phyloP scores from a whole-genome alignment of 2,113 vertebrate species.

The Corythaeola cristata region DNA sequence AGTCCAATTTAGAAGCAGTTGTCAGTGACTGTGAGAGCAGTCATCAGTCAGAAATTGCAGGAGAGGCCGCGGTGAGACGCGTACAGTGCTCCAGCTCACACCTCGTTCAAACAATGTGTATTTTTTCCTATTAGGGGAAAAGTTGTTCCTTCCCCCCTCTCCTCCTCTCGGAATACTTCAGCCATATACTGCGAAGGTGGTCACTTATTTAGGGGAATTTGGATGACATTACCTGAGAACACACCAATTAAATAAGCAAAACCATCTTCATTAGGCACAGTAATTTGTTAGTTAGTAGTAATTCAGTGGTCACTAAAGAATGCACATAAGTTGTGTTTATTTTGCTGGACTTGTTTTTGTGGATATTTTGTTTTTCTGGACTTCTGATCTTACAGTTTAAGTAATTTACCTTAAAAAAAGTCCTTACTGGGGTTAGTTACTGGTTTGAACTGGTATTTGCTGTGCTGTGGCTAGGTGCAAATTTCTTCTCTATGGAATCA shows the following conservation, averaged over 20 bases:
- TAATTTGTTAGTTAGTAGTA: background rate
- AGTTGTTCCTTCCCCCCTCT: background rate
- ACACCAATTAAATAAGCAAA: background rate
- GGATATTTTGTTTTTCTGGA: background rate
- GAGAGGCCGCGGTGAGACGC: accelerated
- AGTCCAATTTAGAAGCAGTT: background rate
- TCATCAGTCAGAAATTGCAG: background rate
- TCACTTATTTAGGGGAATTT: background rate
- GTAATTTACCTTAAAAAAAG: background rate
- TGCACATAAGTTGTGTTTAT: background rate
- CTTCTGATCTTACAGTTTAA: background rate
- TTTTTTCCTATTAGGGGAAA: background rate
- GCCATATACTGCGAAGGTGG: accelerated
- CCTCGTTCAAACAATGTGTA: accelerated
- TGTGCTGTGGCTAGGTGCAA: background rate
- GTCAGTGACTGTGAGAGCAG: background rate
- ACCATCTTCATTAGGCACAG: background rate
- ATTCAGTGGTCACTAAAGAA: background rate
- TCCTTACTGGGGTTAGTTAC: background rate
- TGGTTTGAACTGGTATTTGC: background rate
- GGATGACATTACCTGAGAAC: accelerated
- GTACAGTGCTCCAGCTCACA: background rate
- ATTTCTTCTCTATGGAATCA: background rate
- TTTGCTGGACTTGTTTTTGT: background rate
- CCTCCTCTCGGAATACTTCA: background rate